Evolutionary conservation across 2,797 vertebrate genomes (phyloP).

Genomic region (Chanos chanos): DNA sequence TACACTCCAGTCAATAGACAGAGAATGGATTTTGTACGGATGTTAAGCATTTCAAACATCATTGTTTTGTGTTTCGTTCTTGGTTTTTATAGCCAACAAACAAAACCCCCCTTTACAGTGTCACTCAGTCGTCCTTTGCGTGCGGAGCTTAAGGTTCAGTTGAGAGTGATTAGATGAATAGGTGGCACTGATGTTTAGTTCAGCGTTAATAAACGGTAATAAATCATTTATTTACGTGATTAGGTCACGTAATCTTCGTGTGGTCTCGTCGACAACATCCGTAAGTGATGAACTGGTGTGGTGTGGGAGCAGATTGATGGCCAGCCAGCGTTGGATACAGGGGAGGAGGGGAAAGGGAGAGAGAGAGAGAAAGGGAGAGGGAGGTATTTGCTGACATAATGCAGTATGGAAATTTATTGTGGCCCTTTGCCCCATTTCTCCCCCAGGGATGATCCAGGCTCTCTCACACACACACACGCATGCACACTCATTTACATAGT

Average conservation of each 20-base stretch:
- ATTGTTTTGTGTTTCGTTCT: too few species aligned
- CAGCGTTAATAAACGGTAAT: conserved; percentile 4
- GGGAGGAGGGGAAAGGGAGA: not conserved
- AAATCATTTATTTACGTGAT: conserved; percentile 12
- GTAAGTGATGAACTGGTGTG: conserved; percentile 26
- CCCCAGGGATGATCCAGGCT: conserved; percentile 5
- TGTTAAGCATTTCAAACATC: too few species aligned
- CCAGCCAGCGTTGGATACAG: too few species aligned
- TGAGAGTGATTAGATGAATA: not conserved
- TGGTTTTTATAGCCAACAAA: too few species aligned
- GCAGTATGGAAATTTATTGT: conserved; percentile 26
- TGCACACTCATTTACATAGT: conserved; percentile 20
- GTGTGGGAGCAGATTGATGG: conserved; percentile 35
- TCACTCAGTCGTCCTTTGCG: not conserved
- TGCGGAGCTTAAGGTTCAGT: not conserved
- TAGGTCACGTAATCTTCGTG: too few species aligned
- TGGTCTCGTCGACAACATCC: conserved; percentile 15
- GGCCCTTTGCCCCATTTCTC: conserved; percentile 11
- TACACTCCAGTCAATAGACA: too few species aligned
- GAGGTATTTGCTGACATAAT: conserved; percentile 22
- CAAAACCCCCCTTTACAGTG: too few species aligned
- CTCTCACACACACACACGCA: not conserved
- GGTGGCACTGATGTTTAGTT: not conserved
- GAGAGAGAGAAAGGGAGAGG: not conserved
- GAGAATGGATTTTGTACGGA: too few species aligned